phyloP scores from a whole-genome alignment of 1,140 invertebrate species.

The Hetaerina americana region DNA sequence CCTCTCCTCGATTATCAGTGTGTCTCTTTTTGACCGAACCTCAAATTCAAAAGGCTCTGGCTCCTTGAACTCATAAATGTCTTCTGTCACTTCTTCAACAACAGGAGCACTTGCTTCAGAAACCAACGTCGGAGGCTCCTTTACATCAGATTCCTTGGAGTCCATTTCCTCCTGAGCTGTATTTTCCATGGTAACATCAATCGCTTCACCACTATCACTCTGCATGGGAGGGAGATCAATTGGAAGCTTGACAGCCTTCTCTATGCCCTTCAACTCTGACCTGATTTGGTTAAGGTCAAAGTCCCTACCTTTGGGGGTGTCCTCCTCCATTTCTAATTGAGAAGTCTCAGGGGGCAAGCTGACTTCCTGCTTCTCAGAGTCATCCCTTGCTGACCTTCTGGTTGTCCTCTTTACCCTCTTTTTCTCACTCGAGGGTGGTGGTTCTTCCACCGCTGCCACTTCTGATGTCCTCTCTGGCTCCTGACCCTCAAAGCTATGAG shows the following conservation, averaged over 20 bases:
- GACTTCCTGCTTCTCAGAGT: slow-evolving; percentile 12
- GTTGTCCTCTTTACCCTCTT: slow-evolving; percentile 8
- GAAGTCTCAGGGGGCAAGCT: neutral
- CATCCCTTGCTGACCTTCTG: slow-evolving; percentile 9
- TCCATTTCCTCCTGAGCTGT: neutral
- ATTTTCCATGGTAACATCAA: slow-evolving; percentile 10
- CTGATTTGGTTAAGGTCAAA: slow-evolving; percentile 73
- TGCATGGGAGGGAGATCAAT: slow-evolving; percentile 18
- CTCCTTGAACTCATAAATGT: slow-evolving; percentile 81
- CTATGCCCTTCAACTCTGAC: slow-evolving; percentile 67
- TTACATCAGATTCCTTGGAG: neutral
- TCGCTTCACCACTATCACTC: slow-evolving; percentile 1
- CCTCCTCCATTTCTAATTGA: slow-evolving; percentile 14
- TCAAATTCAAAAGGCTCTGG: slow-evolving; percentile 75
- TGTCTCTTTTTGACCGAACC: slow-evolving; percentile 33
- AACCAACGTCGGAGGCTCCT: neutral
- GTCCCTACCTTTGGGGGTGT: slow-evolving; percentile 46
- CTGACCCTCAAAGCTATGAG: slow-evolving; percentile 24
- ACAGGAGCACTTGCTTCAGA: neutral
- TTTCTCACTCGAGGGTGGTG: slow-evolving; percentile 4
- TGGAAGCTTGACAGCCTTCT: slow-evolving; percentile 39
- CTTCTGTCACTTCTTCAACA: slow-evolving; percentile 31
- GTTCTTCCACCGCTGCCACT: neutral
- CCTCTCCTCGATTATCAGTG: neutral
- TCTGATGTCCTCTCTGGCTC: slow-evolving; percentile 23